A percentile compares a stretch with the other conserved stretches of the same genome.
Conservation (phyloP, 2,113 vertebrate species). For the Rhinolophus ferrumequinum region DNA sequence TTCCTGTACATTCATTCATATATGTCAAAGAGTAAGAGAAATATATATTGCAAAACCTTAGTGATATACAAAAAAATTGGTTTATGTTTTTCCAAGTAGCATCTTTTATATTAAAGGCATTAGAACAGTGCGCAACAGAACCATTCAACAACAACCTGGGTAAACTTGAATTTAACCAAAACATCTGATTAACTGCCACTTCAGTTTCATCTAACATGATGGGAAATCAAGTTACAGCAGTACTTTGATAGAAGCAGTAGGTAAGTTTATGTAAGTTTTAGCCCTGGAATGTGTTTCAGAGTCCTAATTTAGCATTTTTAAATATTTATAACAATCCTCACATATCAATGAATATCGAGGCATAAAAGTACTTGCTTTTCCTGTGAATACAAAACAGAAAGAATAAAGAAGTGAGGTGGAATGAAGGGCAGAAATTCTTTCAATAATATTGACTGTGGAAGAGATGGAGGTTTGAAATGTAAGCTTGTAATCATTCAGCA, state of each 20-base stretch:
- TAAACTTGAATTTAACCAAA: conserved; percentile 42
- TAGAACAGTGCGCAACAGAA: neutral
- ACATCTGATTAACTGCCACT: conserved; percentile 58
- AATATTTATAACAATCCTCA: conserved; percentile 8
- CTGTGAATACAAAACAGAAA: neutral
- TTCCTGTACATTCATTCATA: neutral
- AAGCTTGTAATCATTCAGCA: neutral
- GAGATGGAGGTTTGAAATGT: neutral
- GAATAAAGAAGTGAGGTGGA: neutral
- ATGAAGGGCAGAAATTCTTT: neutral
- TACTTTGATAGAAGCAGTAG: conserved; percentile 33
- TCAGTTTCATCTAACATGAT: conserved; percentile 36
- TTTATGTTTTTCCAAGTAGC: neutral
- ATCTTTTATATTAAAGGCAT: neutral
- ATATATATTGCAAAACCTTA: neutral
- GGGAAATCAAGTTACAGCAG: conserved; percentile 34
- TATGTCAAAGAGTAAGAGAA: neutral
- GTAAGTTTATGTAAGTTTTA: neutral
- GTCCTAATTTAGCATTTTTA: conserved; percentile 37
- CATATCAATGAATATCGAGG: neutral
- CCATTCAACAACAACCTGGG: conserved; percentile 6
- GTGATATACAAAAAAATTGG: neutral
- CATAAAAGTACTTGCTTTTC: neutral
- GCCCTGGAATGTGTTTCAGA: neutral
- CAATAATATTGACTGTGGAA: neutral